Base-by-base conservation (phyloP, 2,113 vertebrate species). In the Cettia cetti region DNA sequence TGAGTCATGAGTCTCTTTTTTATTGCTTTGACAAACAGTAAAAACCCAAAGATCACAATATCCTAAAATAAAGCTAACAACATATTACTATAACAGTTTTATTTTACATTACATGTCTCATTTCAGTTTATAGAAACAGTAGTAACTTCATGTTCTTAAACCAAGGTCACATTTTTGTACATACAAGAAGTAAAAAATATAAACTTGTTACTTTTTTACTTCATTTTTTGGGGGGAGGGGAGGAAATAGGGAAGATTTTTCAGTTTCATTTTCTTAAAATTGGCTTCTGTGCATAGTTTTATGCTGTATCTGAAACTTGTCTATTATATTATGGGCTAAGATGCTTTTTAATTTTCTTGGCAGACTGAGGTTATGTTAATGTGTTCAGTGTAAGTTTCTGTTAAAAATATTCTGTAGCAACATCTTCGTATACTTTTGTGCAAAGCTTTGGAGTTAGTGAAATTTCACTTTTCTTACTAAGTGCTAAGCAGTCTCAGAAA, bases 181-280 rank as follows among this genome's bases (percentile, higher is more conserved):
- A 15, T 50, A 54, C 0, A 1, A 75, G 63, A 40, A 68, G 17
- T 50, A 35, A 80, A 61, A 86, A 9, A 26, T 81, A 16, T 8
- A 11, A 60, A 57, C 13, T 27, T 52, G 4, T 22, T 42, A 22
- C 1, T 54, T 69, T 61, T 68, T 89, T 59, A 12, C 11, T 45
- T 80, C 2, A 9, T 2, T 37, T 83, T 80, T 15, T n/a, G 3
- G 6, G n/a, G 4, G 7, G 11, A 6, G 1, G 4, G 3, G 14
- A 61, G 2, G 8, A 21, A 82, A 15, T 40, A 72, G 15, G 4
- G 27, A 56, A 65, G 30, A 59, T 6, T 31, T 66, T 44, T 77
- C 3, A 2, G 37, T 22, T 56, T 52, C 15, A 22, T 33, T 89
- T 85, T 75, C 22, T 40, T 59, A 17, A 64, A n/a, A 49, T 45